phyloP scores from a whole-genome alignment of 1,140 invertebrate species.

The Trichonephila clavipes region DNA sequence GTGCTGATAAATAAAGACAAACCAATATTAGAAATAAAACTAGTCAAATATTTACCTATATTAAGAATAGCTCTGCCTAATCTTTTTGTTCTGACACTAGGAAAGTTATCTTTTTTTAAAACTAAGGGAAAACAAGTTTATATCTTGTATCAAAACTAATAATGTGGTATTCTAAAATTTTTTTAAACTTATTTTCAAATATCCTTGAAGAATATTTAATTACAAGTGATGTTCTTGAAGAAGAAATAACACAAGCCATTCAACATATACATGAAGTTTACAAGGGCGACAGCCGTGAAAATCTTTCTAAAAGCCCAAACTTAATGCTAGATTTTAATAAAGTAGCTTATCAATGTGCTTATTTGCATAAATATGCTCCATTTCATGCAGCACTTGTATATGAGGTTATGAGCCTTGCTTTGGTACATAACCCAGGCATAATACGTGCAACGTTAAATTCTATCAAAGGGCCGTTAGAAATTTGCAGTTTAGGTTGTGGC shows the following conservation, averaged over 20 bases:
- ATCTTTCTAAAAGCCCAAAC: neutral
- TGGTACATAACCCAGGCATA: neutral
- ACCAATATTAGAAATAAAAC: too few relatives aligned
- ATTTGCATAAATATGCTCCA: conserved; percentile 39
- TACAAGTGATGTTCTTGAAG: neutral
- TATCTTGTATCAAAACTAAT: neutral
- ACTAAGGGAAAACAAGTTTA: too few relatives aligned
- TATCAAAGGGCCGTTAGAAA: neutral
- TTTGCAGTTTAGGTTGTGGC: conserved; percentile 45
- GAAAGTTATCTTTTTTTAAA: too few relatives aligned
- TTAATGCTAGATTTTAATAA: neutral
- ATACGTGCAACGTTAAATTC: neutral
- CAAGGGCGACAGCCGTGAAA: neutral
- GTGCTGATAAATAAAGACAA: too few relatives aligned
- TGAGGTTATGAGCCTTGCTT: neutral
- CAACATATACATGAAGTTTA: conserved; percentile 16
- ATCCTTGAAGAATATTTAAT: neutral
- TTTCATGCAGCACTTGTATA: conserved; percentile 12
- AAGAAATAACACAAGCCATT: conserved; percentile 21
- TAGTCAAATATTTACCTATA: too few relatives aligned
- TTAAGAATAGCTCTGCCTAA: too few relatives aligned
- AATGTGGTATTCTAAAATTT: neutral
- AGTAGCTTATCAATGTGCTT: conserved; percentile 48
- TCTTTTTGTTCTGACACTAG: too few relatives aligned
- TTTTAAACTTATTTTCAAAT: neutral